These are phyloP conservation scores for Diceros bicornis DNA, from an alignment of 2,797 vertebrate genomes.

Conservation along the genomic window DNA sequence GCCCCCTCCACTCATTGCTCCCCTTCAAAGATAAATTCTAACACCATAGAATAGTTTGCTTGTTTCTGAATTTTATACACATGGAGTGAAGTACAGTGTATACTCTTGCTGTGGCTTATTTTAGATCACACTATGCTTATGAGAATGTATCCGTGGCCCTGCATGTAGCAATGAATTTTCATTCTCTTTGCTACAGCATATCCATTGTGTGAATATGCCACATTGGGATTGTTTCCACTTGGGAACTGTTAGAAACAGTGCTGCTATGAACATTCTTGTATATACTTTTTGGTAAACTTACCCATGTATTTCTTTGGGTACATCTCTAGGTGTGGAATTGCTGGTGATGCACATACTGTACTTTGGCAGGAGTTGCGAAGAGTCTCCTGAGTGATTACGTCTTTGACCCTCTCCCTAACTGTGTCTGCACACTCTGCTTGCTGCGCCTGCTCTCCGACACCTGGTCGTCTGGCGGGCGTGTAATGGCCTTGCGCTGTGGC, in stretches of 20 bases:
- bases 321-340: background rate
- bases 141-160: background rate
- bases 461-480: background rate
- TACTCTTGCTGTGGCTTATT: background rate
- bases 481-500: accelerated
- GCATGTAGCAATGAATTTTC: background rate
- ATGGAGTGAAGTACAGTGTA: background rate
- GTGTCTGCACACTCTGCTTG: accelerated
- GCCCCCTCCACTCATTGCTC: background rate
- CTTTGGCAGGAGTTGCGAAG: background rate
- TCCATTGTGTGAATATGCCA: too few relatives aligned
- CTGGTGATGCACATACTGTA: background rate
- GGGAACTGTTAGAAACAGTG: background rate
- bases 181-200: too few relatives aligned
- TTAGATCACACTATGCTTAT: background rate
- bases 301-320: background rate
- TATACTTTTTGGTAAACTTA: background rate
- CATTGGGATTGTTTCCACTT: background rate
- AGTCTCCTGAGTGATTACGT: background rate
- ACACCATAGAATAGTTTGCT: background rate
- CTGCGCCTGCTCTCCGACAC: background rate
- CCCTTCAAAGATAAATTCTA: background rate
- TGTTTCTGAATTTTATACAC: background rate
- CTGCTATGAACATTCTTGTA: too few relatives aligned
- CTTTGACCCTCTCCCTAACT: background rate